Percentiles rank a stretch among this genome's conserved stretches.
These are phyloP conservation scores for Hemiscyllium ocellatum DNA, from an alignment of 2,113 vertebrate genomes.

Conservation along the genomic window DNA sequence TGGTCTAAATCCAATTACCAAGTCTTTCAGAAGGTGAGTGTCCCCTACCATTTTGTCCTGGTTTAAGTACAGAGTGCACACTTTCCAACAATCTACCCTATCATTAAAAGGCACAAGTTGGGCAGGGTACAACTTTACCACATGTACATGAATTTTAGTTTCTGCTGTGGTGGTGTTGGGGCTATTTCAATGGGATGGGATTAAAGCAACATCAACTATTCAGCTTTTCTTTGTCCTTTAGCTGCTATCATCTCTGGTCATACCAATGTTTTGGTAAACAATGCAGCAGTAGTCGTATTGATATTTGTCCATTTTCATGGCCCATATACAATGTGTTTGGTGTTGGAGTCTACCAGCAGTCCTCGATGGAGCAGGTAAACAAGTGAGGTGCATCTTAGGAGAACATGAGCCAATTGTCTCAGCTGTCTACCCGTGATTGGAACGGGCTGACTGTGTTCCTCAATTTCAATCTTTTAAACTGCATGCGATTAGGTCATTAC, in stretches of 20 bases:
- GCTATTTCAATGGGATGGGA: not conserved
- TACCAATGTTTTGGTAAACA: not conserved
- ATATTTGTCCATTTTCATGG: not conserved
- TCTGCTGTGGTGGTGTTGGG: not conserved
- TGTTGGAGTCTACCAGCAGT: not conserved
- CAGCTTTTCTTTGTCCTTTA: not conserved
- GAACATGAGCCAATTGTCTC: too few species aligned
- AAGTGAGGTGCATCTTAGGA: not conserved
- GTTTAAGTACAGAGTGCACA: too few species aligned
- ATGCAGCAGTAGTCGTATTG: not conserved
- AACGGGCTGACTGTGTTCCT: too few species aligned
- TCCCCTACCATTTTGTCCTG: not conserved
- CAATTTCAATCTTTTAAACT: too few species aligned
- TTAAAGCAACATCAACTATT: not conserved
- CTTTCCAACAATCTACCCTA: too few species aligned
- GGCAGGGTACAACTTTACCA: not conserved
- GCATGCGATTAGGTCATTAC: too few species aligned
- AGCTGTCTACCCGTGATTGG: too few species aligned
- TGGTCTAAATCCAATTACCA: slow-evolving; percentile 75
- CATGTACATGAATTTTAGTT: not conserved
- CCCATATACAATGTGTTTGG: not conserved
- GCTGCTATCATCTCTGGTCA: not conserved
- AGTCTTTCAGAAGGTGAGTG: slow-evolving; percentile 70
- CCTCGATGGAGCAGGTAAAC: not conserved
- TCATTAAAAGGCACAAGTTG: not conserved